Conservation (phyloP, 2,797 vertebrate genomes). For the Cheirogaleus major region DNA sequence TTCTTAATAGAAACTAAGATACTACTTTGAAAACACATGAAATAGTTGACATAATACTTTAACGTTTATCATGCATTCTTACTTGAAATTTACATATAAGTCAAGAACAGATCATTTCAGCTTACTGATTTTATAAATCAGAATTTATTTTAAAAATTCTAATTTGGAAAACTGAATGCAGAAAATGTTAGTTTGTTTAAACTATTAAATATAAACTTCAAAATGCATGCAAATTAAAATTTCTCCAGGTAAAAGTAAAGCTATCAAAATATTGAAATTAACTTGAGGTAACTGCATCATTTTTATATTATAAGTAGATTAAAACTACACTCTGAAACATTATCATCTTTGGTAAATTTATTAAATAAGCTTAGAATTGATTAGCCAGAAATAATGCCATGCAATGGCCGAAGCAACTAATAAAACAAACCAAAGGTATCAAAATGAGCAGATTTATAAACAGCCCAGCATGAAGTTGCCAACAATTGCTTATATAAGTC, state of each 20-base stretch:
- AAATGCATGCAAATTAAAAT: constrained; percentile 76
- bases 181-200: constrained; percentile 77
- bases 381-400: constrained; percentile 81
- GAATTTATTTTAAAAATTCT: constrained; percentile 23
- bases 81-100: constrained; percentile 73
- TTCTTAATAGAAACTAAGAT: constrained; percentile 15
- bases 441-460: constrained; percentile 77
- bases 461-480: constrained; percentile 79
- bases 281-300: constrained; percentile 53
- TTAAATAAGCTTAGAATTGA: constrained; percentile 74
- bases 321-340: constrained; percentile 77
- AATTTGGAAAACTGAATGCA: constrained; percentile 7
- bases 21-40: neutral
- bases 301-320: constrained; percentile 70
- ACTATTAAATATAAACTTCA: constrained; percentile 77
- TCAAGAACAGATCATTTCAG: constrained; percentile 67
- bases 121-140: constrained; percentile 56
- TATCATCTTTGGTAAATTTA: constrained; percentile 70
- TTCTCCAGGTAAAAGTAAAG: constrained; percentile 72
- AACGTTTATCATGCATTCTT: constrained; percentile 51
- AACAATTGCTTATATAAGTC: constrained; percentile 61
- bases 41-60: neutral
- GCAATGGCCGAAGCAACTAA: constrained; percentile 83
- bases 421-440: constrained; percentile 77
- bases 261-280: constrained; percentile 70